Base-by-base conservation (phyloP, 23 tunicate species). In the Diplosoma virens region DNA sequence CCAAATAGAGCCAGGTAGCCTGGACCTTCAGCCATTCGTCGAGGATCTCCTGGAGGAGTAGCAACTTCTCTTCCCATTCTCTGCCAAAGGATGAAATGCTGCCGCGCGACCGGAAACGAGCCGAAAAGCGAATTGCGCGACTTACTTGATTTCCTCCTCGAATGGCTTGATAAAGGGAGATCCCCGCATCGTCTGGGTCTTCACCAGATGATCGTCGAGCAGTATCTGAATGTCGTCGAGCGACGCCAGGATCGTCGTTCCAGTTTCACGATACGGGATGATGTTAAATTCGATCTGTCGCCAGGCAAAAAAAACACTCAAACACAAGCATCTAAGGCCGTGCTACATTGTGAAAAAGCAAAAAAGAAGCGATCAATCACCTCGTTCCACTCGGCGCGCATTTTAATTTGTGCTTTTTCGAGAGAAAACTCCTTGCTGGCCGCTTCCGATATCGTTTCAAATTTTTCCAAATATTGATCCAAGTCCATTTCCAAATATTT, bases 11-110 rank as follows among this genome's bases (percentile, higher is more conserved):
- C 99, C 99, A 94, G 33, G 99, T 94, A 6, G 99, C 99, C 46
- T 94, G 99, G 37, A 94, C 99, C 58, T 94, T 94, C 64, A 94
- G 37, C 99, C 99, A 94, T 26, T 85, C 99, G 61, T 94, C 99
- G 41, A 94, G 81, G 56, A 94, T 87, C 61, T 94, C 99, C 80
- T 94, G 99, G 45, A 87, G 67, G 0, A 94, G 81, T 68, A 88
- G 54, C 41, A 94, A 50, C 59, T 87, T 94, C 18, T 67, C 86
- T 47, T 94, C 99, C 99, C 99, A 94, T 7, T 41, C 75, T 59
- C 92, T 86, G 75, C 16, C n/a, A n/a, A n/a, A n/a, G n/a, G n/a
- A n/a, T n/a, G n/a, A n/a, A n/a, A n/a, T n/a, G n/a, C n/a, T n/a
- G n/a, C n/a, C n/a, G n/a, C n/a, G n/a, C n/a, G n/a, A n/a, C n/a